Base-by-base conservation (phyloP, 2,888 invertebrate genomes). In the Sphinx pinastri region DNA sequence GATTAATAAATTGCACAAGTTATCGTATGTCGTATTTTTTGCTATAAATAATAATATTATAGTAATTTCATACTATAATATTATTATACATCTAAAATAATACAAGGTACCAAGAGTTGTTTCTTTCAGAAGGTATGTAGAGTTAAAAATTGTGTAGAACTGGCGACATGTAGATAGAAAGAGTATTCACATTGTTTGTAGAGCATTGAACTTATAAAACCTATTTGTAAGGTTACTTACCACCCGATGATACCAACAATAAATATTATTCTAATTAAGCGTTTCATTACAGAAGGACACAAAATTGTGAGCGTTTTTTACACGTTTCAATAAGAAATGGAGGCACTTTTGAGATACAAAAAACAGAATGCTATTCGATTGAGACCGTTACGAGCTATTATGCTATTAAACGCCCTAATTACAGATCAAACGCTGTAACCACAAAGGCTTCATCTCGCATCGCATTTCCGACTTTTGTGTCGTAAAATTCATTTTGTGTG, bases 341-440 rank as follows among this genome's bases (percentile, higher is more conserved):
- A 81, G 84, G 81, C 79, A 80, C 79, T 83, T 80, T 84, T 82
- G 77, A 77, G 77, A 74, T 76, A 80, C 77, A 83, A 85, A 88
- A 87, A 89, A 91, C 82, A 89, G 89, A 89, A 90, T 87, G 79
- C 83, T 79, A 82, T 87, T 86, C 84, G 86, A 91, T 88, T 84
- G 87, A 84, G 84, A 89, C 92, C 92, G 91, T 92, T 91, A 91
- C 87, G 75, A 81, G 84, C 88, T 83, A 91, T 90, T 91, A 91
- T 87, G 84, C 83, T 83, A 85, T 86, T 92, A 92, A 90, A 86
- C 80, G 88, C 91, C 91, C 89, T 90, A 92, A 93, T 93, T 93
- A 92, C 87, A 85, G 85, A 90, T 92, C 90, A 90, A 93, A 91
- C 87, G 88, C 81, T 83, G 85, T 83, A 87, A 91, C 92, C 93